phyloP scores from a whole-genome alignment of 2,113 vertebrate genomes.

The Petrocephalus microphthalmus region DNA sequence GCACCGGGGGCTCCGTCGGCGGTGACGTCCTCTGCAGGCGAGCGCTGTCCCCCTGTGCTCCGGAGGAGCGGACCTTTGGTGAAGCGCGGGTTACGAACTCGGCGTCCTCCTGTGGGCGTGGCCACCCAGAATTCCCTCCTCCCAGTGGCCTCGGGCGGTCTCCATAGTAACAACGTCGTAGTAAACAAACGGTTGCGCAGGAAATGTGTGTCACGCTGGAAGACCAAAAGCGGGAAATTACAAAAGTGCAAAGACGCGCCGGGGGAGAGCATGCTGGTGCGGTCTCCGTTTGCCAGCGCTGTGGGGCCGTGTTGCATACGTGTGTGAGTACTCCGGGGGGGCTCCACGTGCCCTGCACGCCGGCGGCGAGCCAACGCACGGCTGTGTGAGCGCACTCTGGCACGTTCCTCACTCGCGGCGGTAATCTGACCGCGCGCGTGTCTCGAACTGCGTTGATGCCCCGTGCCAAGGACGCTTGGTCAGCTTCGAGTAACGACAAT shows the following conservation, averaged over 20 bases:
- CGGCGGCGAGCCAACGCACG: background rate
- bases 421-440: background rate
- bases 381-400: background rate
- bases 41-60: background rate
- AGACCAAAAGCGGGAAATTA: background rate
- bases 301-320: background rate
- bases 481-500: background rate
- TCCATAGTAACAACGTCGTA: constrained; percentile 3
- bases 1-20: background rate
- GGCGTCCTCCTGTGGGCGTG: constrained; percentile 6
- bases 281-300: background rate
- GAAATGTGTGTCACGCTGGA: background rate
- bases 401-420: background rate
- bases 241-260: background rate
- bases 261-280: background rate
- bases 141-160: background rate
- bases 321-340: background rate
- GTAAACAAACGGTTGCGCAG: constrained; percentile 11
- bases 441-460: background rate
- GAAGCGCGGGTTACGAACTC: background rate
- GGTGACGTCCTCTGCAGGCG: background rate
- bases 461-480: background rate
- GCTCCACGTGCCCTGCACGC: background rate
- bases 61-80: background rate
- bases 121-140: constrained; percentile 5